phyloP scores from a whole-genome alignment of 2,113 vertebrate genomes.

The Mobula birostris region DNA sequence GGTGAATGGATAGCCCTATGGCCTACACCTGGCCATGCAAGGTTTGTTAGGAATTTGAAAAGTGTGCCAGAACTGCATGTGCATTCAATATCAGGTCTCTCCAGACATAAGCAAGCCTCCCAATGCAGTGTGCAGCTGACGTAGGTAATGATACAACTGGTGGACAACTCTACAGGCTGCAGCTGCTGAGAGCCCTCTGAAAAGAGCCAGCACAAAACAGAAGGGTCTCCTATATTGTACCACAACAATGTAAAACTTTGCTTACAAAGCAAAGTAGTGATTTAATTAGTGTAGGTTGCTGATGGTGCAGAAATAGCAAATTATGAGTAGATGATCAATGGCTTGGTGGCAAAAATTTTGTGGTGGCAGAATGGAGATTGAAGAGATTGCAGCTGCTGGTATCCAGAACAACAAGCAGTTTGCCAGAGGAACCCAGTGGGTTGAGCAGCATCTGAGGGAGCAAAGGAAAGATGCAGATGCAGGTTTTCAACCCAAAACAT shows the following conservation, averaged over 20 bases:
- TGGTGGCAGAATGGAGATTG: too few species aligned
- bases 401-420: too few species aligned
- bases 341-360: not conserved
- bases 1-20: not conserved
- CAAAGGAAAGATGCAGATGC: too few species aligned
- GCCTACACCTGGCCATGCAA: not conserved
- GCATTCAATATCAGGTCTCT: not conserved
- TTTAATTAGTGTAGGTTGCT: not conserved
- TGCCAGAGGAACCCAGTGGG: too few species aligned
- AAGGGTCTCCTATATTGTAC: not conserved
- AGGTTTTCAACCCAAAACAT: too few species aligned
- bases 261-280: not conserved
- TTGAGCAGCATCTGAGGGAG: too few species aligned
- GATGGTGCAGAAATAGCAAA: not conserved
- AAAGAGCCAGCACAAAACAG: not conserved
- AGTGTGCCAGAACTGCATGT: not conserved
- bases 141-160: not conserved
- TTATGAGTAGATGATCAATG: not conserved
- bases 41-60: not conserved
- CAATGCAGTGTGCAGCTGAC: not conserved
- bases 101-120: not conserved
- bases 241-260: not conserved
- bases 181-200: not conserved
- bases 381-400: too few species aligned
- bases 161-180: not conserved